Evolutionary conservation across 2,113 vertebrate species (phyloP), one percentile per base, ranked within the genome.

Genomic region (Gymnogyps californianus): DNA sequence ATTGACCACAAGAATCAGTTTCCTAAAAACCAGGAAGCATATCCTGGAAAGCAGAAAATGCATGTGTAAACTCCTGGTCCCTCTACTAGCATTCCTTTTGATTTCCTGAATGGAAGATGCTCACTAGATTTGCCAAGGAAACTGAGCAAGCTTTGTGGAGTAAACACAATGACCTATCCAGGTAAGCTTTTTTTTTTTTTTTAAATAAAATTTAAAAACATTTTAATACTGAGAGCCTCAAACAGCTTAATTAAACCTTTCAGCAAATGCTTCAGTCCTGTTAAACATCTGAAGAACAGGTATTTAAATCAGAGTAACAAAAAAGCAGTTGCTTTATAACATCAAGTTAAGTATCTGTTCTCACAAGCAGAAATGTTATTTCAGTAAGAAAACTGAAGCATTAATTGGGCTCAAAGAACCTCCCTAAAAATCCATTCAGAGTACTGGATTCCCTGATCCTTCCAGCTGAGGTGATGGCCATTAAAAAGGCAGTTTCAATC

Each of bases 41-140:
- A 47, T 2, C 25, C 46, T 22, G n/a, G 42, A 75, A 72, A 78
- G 34, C 24, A 84, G 26, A n/a, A 89, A 70, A 74, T 2, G 6
- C 8, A 26, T 0, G 0, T 26, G 10, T 21, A 31, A 83, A 47
- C 22, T 47, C 31, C 28, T 22, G 13, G 25, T 29, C 22, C 11
- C 62, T 62, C 42, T 87, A 34, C 3, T 8, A 29, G n/a, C 22
- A 44, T 54, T 76, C 8, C 58, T 65, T 25, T 19, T 26, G 4
- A 51, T 29, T 74, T 88, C 17, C 32, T 28, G 31, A 92, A 40
- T 1, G 4, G 10, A 77, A 77, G 31, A 87, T 10, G 16, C 18
- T 70, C n/a, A 6, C 42, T 47, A 38, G 3, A 64, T 69, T 40
- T 85, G 31, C 18, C 57, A 85, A 24, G 25, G n/a, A 76, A 91